Evolutionary conservation across 2,797 vertebrate species (phyloP).

Genomic region (Myotis planiceps): DNA sequence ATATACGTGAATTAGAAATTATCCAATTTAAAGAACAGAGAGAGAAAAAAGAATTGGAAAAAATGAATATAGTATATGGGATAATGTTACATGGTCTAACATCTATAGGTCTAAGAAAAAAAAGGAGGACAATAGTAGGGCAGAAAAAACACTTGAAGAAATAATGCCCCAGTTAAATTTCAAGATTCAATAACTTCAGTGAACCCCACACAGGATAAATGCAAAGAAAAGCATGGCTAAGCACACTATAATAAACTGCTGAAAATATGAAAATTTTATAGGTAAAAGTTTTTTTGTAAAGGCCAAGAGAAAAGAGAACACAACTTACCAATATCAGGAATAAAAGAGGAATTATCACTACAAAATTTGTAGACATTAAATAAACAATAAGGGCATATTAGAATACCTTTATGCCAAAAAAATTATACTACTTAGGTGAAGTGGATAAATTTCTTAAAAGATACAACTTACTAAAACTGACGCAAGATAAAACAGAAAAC

Average conservation of each 20-base stretch:
- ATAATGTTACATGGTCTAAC: neutral
- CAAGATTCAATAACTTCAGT: neutral
- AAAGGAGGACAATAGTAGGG: neutral
- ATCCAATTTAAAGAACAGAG: neutral
- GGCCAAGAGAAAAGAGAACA: neutral
- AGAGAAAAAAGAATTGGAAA: neutral
- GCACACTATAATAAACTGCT: neutral
- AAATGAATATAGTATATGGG: neutral
- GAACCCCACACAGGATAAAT: neutral
- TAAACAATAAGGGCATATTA: neutral
- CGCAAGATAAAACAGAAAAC: slow-evolving; percentile 18
- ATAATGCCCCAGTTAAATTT: neutral
- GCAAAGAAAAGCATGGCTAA: neutral
- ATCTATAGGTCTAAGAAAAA: neutral
- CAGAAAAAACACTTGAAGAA: slow-evolving; percentile 27
- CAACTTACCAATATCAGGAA: neutral
- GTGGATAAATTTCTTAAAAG: neutral
- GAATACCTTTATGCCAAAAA: slow-evolving; percentile 30
- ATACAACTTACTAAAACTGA: neutral
- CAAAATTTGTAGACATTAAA: slow-evolving; percentile 5
- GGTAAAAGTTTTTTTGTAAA: neutral
- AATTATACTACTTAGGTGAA: neutral
- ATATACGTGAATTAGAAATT: neutral
- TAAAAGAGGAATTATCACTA: neutral
- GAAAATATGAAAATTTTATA: neutral